Base-by-base conservation (phyloP, 1,140 invertebrate genomes). In the Drosophila arawakana region DNA sequence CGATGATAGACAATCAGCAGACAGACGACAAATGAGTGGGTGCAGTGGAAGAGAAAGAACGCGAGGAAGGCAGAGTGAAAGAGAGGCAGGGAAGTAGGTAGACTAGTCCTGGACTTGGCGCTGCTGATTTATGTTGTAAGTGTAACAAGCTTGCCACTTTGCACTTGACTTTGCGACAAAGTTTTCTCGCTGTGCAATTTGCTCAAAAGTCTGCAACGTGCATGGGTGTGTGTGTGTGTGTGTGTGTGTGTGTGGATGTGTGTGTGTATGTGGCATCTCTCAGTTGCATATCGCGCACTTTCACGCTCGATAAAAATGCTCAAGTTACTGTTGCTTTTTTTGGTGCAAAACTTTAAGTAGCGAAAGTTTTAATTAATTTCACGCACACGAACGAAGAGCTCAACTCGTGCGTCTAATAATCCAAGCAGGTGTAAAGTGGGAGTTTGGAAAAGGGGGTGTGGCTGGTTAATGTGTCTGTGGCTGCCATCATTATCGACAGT, bases 281-380 rank as follows among this genome's bases (percentile, higher is more conserved):
- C 11, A 52, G 46, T 21, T 73, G 41, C 54, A 37, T 25, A 68
- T 59, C 67, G 47, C 58, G 10, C 37, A 34, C 49, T 76, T 78
- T 63, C 77, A 77, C 59, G 71, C 67, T 60, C 49, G 47, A 79
- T 80, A 70, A 78, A 72, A 60, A 73, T 21, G 37, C 41, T 54
- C 21, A 86, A 66, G 61, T 81, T 85, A 59, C 25, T 30, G 25
- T 30, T 30, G 25, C 25, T 30, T 30, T 78, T 76, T 67, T 60
- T 47, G 11, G 11, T 54, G 8, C 1, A 18, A 65, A 82, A 86
- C 76, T 88, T 86, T 63, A 78, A 78, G 55, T 69, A 79, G 73
- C 67, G 74, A 83, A 88, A 88, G 80, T 88, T 88, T 88, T 86
- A 88, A 89, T 88, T 89, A 88, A 89, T 89, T 89, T 88, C 77